These are phyloP conservation scores for Balanococcus diminutus DNA, from an alignment of 2,888 invertebrate species.

Conservation along the genomic window DNA sequence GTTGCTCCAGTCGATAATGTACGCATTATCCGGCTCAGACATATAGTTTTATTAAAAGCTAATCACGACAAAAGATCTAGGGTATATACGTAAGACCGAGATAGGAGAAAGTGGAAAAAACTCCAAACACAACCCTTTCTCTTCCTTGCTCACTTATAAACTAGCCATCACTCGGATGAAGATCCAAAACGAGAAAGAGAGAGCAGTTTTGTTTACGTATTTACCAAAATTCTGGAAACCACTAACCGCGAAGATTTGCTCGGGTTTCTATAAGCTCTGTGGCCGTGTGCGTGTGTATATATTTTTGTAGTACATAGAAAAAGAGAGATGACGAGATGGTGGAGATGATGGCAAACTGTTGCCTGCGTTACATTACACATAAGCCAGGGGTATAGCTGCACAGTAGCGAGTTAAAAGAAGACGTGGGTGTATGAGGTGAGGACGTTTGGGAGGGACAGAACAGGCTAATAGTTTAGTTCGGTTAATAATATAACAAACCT, in stretches of 20 bases:
- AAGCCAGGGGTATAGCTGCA: background rate
- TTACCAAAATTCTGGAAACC: background rate
- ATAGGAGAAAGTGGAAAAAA: no score
- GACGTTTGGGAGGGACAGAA: background rate
- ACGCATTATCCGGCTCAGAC: no score
- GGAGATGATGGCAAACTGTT: background rate
- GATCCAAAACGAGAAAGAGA: no score
- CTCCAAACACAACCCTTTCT: background rate
- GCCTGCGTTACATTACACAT: slow-evolving; percentile 14
- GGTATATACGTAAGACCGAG: no score
- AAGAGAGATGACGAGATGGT: background rate
- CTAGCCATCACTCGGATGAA: background rate
- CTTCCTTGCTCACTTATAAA: background rate
- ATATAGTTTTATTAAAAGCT: background rate
- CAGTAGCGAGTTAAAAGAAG: background rate
- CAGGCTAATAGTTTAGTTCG: slow-evolving; percentile 48
- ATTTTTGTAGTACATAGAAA: background rate
- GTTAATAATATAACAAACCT: slow-evolving; percentile 53
- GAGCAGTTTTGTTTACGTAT: background rate
- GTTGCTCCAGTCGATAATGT: background rate
- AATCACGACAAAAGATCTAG: background rate
- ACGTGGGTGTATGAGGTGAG: no score
- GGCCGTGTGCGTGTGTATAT: no score
- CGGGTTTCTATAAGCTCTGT: background rate
- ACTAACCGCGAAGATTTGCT: slow-evolving; percentile 11